These are phyloP conservation scores for Volucella inanis DNA, from an alignment of 2,888 invertebrate genomes.

Conservation along the genomic window DNA sequence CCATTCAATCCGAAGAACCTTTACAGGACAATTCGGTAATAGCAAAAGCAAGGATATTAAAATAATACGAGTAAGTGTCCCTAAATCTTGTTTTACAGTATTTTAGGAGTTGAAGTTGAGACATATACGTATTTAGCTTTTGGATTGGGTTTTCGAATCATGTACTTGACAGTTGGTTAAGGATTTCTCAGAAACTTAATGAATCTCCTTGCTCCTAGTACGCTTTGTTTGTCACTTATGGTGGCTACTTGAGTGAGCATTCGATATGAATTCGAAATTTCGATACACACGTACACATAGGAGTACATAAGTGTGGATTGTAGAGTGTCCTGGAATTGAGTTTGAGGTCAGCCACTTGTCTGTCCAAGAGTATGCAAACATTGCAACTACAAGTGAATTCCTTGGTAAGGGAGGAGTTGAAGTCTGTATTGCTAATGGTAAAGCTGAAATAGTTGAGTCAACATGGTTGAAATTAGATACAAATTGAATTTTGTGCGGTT, in stretches of 20 bases:
- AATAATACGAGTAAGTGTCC: not conserved
- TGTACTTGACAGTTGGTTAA: conserved; percentile 24
- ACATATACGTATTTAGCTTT: not conserved
- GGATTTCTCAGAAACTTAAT: conserved; percentile 22
- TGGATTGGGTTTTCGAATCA: conserved; percentile 1
- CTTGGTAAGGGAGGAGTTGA: not conserved
- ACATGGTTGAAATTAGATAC: conserved; percentile 58
- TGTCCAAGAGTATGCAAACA: conserved; percentile 3
- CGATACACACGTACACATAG: conserved; percentile 26
- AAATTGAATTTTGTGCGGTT: conserved; percentile 68
- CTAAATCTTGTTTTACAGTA: not conserved
- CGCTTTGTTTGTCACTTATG: not conserved
- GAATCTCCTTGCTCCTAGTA: conserved; percentile 12
- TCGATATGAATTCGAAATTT: conserved; percentile 42
- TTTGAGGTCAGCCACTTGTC: conserved; percentile 24
- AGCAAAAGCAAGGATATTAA: conserved; percentile 8
- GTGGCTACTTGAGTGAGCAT: conserved; percentile 31
- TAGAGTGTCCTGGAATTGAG: not conserved
- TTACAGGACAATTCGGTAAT: not conserved
- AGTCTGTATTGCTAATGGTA: conserved; percentile 34
- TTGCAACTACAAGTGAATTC: not conserved
- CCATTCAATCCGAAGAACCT: not conserved
- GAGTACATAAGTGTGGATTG: not conserved
- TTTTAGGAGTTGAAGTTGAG: not conserved
- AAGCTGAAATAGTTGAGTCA: conserved; percentile 53